phyloP scores from a whole-genome alignment of 2,113 vertebrate species.

The Numida meleagris region DNA sequence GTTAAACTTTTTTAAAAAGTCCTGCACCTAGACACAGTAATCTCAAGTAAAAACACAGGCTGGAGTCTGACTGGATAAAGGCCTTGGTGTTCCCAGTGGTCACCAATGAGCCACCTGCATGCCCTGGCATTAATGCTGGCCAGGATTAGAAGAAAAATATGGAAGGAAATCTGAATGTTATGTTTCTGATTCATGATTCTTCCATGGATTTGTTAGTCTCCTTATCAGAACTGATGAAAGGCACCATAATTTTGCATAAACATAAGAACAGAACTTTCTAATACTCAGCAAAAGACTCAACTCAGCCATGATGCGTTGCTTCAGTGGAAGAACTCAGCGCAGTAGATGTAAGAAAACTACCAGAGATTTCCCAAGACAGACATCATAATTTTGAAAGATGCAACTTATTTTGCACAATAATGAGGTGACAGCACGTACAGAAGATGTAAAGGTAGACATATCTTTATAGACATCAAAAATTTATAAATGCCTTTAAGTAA shows the following conservation, averaged over 20 bases:
- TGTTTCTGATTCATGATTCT: background rate
- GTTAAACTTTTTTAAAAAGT: background rate
- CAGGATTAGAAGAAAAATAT: background rate
- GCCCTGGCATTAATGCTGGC: background rate
- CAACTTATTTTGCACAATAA: background rate
- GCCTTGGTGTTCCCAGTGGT: background rate
- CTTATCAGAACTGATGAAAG: background rate
- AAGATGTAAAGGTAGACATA: background rate
- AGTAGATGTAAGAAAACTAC: background rate
- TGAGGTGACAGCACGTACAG: fast-evolving
- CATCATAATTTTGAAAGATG: background rate
- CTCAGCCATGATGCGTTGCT: background rate
- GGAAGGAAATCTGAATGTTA: background rate
- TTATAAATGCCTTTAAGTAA: background rate
- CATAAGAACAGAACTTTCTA: background rate
- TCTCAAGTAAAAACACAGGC: background rate
- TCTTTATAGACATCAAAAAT: background rate
- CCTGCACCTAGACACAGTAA: background rate
- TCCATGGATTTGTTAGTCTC: background rate
- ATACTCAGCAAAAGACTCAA: background rate
- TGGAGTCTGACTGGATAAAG: background rate
- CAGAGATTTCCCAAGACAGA: background rate
- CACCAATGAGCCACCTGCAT: fast-evolving
- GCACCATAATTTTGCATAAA: background rate
- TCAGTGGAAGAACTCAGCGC: background rate